Percentiles rank a stretch among this genome's conserved stretches.
phyloP scores from a whole-genome alignment of 2,797 vertebrate genomes.

The Clarias platycephalus region DNA sequence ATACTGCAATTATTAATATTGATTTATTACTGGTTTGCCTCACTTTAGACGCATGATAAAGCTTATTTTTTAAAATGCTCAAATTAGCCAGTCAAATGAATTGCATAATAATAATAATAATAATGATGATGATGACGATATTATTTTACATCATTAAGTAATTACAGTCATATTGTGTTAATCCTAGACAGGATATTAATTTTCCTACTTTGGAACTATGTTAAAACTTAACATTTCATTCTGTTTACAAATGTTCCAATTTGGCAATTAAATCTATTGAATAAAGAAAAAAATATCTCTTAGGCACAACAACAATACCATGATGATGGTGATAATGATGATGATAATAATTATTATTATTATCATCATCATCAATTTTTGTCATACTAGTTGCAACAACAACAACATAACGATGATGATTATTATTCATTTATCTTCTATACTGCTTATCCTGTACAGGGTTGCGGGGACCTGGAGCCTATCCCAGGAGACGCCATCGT shows the following conservation, averaged over 20 bases:
- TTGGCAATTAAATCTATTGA: not conserved
- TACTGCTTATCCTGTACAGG: too few relatives aligned
- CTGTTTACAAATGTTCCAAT: not conserved
- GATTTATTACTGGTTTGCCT: too few relatives aligned
- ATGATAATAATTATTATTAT: not conserved
- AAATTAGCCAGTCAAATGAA: not conserved
- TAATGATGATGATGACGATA: not conserved
- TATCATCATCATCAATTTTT: too few relatives aligned
- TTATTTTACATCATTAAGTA: not conserved
- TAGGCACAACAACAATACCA: not conserved
- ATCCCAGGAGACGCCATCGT: too few relatives aligned
- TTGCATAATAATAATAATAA: not conserved
- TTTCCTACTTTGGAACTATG: not conserved
- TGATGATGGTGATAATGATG: not conserved
- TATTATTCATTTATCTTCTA: too few relatives aligned
- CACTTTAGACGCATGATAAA: not conserved
- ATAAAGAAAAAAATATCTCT: not conserved
- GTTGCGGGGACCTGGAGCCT: too few relatives aligned
- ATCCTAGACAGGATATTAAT: not conserved
- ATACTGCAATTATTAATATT: not conserved
- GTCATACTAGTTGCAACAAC: too few relatives aligned
- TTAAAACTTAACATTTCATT: not conserved
- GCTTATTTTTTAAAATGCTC: not conserved
- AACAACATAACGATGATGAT: too few relatives aligned
- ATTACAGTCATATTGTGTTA: not conserved